Evolutionary conservation across 2,888 invertebrate species (phyloP), one percentile per base, ranked within the genome.

Genomic region (Aleiodes testaceus): DNA sequence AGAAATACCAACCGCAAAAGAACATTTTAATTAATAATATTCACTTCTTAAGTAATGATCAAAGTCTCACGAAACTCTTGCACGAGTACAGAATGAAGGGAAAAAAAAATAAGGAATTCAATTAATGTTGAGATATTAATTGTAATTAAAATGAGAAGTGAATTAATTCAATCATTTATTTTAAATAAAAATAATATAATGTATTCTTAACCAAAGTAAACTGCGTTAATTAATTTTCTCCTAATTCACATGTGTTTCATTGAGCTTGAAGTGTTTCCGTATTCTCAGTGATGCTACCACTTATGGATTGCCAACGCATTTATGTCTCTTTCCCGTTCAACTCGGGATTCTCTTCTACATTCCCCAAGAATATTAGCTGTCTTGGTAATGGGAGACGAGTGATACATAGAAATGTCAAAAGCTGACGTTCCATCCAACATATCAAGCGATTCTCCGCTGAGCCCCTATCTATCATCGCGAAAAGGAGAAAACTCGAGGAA

Each of bases 1-100:
- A 64, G 14, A 53, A 64, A 44, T 52, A 52, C 30, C 63, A 22
- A 9, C 79, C 81, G 81, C 78, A 85, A 84, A 63, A 83, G 84
- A 82, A 83, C 84, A 82, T 85, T 86, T 86, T 86, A 85, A 87
- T 87, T 87, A 87, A 86, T 84, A 86, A 85, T 84, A 86, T 85
- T 86, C 83, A 82, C 85, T 86, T 82, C 83, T 83, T 82, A 81
- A 81, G 80, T 77, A 79, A 84, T 82, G 83, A 85, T 85, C 85
- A 85, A 85, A 85, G 72, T 66, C 45, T 26, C 44, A 52, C 18
- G 20, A 42, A 42, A 30, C n/a, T 30, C 5, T n/a, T 5, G 36
- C 36, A 65, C 9, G 49, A 49, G 5, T 26, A 65, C n/a, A 5
- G 47, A 53, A 18, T 18, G n/a, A 44, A 53, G 53, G 44, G 44